A percentile compares a stretch with the other conserved stretches of the same genome.
phyloP scores from a whole-genome alignment of 1,140 invertebrate species.

The Pseudobourletiella spinata region DNA sequence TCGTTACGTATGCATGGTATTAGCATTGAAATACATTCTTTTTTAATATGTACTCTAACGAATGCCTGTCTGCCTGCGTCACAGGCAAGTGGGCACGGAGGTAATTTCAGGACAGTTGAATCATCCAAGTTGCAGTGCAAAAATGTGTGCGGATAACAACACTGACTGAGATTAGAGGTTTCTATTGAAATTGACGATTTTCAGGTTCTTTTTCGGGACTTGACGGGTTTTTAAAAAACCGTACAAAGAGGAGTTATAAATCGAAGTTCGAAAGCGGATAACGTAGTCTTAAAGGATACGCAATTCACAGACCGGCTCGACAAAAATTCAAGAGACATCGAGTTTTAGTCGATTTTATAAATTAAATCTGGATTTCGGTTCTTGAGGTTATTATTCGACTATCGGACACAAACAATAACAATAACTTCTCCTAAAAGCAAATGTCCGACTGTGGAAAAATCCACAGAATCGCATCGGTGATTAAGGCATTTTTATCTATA shows the following conservation, averaged over 20 bases:
- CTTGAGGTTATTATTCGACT: background rate
- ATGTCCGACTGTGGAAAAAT: background rate
- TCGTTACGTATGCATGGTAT: too few species aligned
- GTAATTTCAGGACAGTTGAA: too few species aligned
- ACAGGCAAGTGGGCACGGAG: too few species aligned
- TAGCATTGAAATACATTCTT: too few species aligned
- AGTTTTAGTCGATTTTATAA: background rate
- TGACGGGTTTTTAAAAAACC: background rate
- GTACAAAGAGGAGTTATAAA: background rate
- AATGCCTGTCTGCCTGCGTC: too few species aligned
- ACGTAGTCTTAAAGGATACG: background rate
- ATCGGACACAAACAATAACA: background rate
- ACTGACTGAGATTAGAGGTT: too few species aligned
- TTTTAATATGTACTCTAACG: too few species aligned
- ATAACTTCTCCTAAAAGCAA: background rate
- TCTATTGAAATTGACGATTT: background rate
- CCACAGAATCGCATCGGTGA: background rate
- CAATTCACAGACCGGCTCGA: background rate
- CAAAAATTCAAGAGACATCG: background rate
- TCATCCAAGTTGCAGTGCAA: too few species aligned
- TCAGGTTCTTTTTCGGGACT: background rate
- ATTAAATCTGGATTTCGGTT: background rate
- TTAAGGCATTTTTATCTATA: background rate
- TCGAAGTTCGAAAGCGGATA: background rate
- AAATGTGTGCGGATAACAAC: too few species aligned